Evolutionary conservation across 2,797 vertebrate genomes (phyloP).

Genomic region (Dallia pectoralis): DNA sequence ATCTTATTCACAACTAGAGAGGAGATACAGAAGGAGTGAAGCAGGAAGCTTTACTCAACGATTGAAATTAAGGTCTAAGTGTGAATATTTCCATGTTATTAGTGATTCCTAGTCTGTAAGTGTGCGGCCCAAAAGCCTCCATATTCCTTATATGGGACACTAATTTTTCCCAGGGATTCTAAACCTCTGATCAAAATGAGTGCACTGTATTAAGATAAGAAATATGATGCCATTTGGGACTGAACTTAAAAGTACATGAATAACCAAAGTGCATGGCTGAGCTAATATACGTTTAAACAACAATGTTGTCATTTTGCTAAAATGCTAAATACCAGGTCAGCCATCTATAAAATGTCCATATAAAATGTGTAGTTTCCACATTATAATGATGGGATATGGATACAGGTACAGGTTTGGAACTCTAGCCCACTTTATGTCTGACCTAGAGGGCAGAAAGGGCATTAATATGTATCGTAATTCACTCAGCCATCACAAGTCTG

Average conservation of each 20-base stretch:
- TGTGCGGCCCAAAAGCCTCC: background rate
- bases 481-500: too few relatives aligned
- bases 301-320: background rate
- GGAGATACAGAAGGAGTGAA: background rate
- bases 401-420: too few relatives aligned
- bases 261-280: background rate
- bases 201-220: background rate
- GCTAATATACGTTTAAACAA: background rate
- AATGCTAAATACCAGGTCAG: background rate
- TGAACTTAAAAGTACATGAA: too few relatives aligned
- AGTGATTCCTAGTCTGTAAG: background rate
- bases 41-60: background rate
- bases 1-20: constrained; percentile 1
- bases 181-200: too few relatives aligned
- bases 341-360: too few relatives aligned
- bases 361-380: too few relatives aligned
- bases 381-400: too few relatives aligned
- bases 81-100: constrained; percentile 18
- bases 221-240: background rate
- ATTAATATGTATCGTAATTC: too few relatives aligned
- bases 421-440: too few relatives aligned
- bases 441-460: too few relatives aligned
- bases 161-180: too few relatives aligned
- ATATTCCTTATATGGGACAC: too few relatives aligned
- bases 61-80: background rate